Evolutionary conservation across 2,888 invertebrate genomes (phyloP), one percentile per base, ranked within the genome.

Genomic region (Drosophila anomelani): DNA sequence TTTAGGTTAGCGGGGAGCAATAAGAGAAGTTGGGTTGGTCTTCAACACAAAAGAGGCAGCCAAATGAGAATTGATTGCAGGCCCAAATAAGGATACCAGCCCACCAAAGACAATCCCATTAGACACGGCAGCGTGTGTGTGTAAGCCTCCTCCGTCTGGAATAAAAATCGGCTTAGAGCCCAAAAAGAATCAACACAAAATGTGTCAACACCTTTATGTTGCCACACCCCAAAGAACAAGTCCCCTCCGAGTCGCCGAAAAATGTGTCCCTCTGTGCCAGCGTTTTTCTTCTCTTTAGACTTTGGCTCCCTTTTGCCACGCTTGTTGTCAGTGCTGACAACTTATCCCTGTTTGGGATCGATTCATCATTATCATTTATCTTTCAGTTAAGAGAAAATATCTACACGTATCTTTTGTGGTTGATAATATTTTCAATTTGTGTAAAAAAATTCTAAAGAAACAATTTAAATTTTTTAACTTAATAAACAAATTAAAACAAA

Each of bases 61-160:
- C 72, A 83, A 83, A 88, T 88, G 85, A 73, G 73, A 87, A 83
- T 87, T 83, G 83, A 83, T 83, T 88, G 76, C 76, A 57, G 43
- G 58, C 72, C 73, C 61, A 54, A 69, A 85, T 20, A 76, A 60
- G 64, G 57, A 54, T 43, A 32, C 41, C 60, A 57, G n/a, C 39
- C 41, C 60, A 57, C 60, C 70, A 54, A 64, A 63, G 53, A 77
- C 77, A 66, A 75, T 75, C 68, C 75, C 67, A 59, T 68, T 68
- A 70, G 51, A 53, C 38, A 32, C 38, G 29, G 41, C 20, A 36
- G 20, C 20, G 53, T 23, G 43, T 53, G 54, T 73, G 46, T n/a
- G 23, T 20, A 17, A n/a, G 26, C 46, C 39, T 58, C n/a, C 46
- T 39, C n/a, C 44, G 70, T 26, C 44, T 66, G 58, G 75, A 57